Evolutionary conservation across 2,797 vertebrate species (phyloP).

Genomic region (Pseudopleuronectes americanus): DNA sequence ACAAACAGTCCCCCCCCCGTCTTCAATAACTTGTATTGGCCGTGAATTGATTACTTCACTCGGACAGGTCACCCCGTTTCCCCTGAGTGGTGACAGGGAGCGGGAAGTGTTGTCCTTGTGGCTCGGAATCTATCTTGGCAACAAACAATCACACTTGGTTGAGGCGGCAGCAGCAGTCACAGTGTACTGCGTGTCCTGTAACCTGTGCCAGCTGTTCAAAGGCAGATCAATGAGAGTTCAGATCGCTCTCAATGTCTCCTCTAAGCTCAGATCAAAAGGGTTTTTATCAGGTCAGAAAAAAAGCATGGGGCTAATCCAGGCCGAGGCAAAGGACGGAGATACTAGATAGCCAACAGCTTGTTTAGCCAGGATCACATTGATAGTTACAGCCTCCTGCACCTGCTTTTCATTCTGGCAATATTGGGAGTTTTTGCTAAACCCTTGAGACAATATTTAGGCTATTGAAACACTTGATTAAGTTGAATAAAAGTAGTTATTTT

Average conservation of each 20-base stretch:
- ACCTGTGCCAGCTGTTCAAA: constrained; percentile 75
- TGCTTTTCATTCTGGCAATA: constrained; percentile 11
- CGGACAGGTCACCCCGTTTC: constrained; percentile 26
- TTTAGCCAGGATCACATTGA: constrained; percentile 20
- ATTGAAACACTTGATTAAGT: constrained; percentile 9
- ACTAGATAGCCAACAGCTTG: constrained; percentile 24
- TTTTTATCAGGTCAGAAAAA: constrained; percentile 58
- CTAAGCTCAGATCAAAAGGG: constrained; percentile 67
- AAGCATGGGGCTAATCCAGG: constrained; percentile 40
- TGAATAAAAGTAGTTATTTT: background rate
- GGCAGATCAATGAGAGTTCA: constrained; percentile 76
- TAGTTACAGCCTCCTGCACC: constrained; percentile 19
- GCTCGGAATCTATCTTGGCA: constrained; percentile 50
- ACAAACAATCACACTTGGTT: constrained; percentile 75
- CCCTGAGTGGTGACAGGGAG: constrained; percentile 51
- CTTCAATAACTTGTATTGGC: constrained; percentile 39
- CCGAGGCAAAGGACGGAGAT: constrained; percentile 23
- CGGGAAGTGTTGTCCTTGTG: constrained; percentile 63
- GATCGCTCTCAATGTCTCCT: constrained; percentile 64
- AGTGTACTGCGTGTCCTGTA: constrained; percentile 71
- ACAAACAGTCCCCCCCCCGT: constrained; percentile 34
- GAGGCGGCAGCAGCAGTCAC: constrained; percentile 46
- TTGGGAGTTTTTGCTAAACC: background rate
- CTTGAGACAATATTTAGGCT: constrained; percentile 8
- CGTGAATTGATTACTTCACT: constrained; percentile 40